These are phyloP conservation scores for Poeciliopsis occidentalis DNA, from an alignment of 2,113 vertebrate species.

Conservation along the genomic window DNA sequence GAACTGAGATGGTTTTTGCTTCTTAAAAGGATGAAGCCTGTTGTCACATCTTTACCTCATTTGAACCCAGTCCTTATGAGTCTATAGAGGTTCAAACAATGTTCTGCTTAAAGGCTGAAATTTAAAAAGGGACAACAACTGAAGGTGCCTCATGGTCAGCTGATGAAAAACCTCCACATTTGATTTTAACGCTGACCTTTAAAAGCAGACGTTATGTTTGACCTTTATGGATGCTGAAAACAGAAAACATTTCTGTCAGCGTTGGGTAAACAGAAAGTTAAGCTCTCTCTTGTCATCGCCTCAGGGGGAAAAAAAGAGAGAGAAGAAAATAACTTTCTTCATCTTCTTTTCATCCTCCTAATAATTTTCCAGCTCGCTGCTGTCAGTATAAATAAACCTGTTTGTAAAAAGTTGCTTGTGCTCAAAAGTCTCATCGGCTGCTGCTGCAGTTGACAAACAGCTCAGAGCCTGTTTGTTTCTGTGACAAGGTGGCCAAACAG, in stretches of 20 bases:
- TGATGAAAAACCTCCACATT: neutral
- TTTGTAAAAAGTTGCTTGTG: constrained; percentile 22
- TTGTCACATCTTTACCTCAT: too few species aligned
- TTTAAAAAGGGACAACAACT: neutral
- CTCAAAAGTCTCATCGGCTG: constrained; percentile 8
- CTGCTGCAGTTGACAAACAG: neutral
- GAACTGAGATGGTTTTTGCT: too few species aligned
- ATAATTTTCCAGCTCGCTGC: constrained; percentile 2
- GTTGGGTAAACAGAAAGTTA: neutral
- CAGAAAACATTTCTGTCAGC: neutral
- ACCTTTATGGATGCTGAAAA: neutral
- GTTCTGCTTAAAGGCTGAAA: neutral
- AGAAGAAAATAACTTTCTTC: neutral
- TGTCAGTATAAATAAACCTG: constrained; percentile 18
- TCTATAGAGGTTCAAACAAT: neutral
- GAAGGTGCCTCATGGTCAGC: neutral
- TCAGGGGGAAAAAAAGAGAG: neutral
- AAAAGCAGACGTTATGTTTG: neutral
- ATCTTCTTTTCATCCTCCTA: neutral
- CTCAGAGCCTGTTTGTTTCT: constrained; percentile 28
- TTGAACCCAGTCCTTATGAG: too few species aligned
- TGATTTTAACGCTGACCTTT: neutral
- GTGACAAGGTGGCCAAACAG: constrained; percentile 35
- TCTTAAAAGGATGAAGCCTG: too few species aligned
- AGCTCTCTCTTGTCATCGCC: neutral